Conservation (phyloP, 2,888 invertebrate species). For the Apodemia mormo region DNA sequence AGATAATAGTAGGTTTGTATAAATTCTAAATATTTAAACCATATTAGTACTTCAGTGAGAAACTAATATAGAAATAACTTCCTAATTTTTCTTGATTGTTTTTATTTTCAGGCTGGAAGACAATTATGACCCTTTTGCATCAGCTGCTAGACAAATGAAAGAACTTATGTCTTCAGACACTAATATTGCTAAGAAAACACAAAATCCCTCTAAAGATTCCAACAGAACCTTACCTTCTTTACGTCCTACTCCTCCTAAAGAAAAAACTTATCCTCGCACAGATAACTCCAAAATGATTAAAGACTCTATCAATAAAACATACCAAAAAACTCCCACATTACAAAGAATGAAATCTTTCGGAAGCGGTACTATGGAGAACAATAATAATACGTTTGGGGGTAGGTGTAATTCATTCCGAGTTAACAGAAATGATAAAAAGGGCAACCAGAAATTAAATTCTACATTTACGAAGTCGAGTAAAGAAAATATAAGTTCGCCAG, state of each 20-base stretch:
- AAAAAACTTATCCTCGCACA: slow-evolving; percentile 57
- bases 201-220: slow-evolving; percentile 66
- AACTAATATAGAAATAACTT: slow-evolving; percentile 6
- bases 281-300: slow-evolving; percentile 74
- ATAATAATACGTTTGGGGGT: slow-evolving; percentile 60
- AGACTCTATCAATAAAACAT: slow-evolving; percentile 76
- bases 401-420: slow-evolving; percentile 74
- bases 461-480: slow-evolving; percentile 77
- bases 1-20: not conserved
- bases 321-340: slow-evolving; percentile 76
- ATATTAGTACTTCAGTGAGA: not conserved
- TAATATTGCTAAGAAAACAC: slow-evolving; percentile 70
- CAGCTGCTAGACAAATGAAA: slow-evolving; percentile 91
- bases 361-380: slow-evolving; percentile 65
- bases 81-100: slow-evolving; percentile 20
- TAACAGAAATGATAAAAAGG: slow-evolving; percentile 69
- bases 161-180: slow-evolving; percentile 88
- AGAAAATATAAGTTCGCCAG: slow-evolving; percentile 67
- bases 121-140: slow-evolving; percentile 88
- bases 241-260: slow-evolving; percentile 56
- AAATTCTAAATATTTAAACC: not conserved
- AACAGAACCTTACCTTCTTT: slow-evolving; percentile 71
- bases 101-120: slow-evolving; percentile 71
- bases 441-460: slow-evolving; percentile 70
- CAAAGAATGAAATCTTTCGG: slow-evolving; percentile 79